Conservation (phyloP, 2,113 vertebrate species). For the Haplochromis vanheusdeni region DNA sequence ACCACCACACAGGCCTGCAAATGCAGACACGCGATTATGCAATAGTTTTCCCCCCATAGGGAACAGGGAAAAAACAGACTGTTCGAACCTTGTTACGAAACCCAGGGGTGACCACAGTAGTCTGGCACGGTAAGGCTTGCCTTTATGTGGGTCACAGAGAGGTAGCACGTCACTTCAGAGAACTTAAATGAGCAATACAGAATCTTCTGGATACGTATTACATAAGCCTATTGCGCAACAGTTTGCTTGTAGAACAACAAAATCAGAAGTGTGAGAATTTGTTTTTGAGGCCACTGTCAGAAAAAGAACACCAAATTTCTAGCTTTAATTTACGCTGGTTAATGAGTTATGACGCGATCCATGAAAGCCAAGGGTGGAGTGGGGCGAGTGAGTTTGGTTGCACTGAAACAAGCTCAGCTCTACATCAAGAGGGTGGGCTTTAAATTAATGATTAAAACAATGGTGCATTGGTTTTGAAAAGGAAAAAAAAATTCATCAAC, state of each 20-base stretch:
- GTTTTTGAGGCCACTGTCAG: not conserved
- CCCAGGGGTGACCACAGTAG: conserved; percentile 5
- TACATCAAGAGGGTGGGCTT: not conserved
- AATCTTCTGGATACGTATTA: conserved; percentile 13
- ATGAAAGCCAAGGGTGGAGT: not conserved
- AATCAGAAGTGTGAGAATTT: not conserved
- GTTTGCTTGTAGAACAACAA: not conserved
- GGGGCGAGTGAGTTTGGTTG: not conserved
- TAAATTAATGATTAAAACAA: not conserved
- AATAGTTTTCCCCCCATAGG: not conserved
- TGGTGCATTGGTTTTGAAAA: not conserved
- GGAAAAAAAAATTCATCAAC: not conserved
- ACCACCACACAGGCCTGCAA: not conserved
- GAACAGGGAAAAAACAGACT: not conserved
- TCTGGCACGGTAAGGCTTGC: conserved; percentile 1
- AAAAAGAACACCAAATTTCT: not conserved
- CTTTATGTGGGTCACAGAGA: conserved; percentile 31
- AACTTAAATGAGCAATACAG: not conserved
- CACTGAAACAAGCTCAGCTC: not conserved
- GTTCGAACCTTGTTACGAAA: conserved; percentile 6
- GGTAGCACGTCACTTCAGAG: not conserved
- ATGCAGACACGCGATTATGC: conserved; percentile 33
- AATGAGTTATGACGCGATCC: not conserved
- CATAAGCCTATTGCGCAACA: conserved; percentile 22
- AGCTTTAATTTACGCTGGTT: not conserved